Evolutionary conservation across 2,797 vertebrate species (phyloP).

Genomic region (Melanotaenia nigrans): DNA sequence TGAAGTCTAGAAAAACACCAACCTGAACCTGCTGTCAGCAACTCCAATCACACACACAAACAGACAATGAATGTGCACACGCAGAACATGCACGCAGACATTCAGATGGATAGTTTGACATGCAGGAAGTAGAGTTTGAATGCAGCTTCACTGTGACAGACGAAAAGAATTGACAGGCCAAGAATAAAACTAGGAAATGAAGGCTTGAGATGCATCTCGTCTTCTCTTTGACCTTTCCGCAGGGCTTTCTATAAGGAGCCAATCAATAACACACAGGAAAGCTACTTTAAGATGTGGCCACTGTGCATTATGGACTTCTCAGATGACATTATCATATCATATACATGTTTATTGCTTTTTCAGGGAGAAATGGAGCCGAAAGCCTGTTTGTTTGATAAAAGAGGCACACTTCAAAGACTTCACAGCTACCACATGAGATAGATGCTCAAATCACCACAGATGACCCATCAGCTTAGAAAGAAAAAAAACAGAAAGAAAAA

Average conservation of each 20-base stretch:
- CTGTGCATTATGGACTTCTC: constrained; percentile 57
- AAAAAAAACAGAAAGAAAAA: constrained; percentile 22
- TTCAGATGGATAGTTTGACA: constrained; percentile 63
- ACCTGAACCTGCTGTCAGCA: constrained; percentile 46
- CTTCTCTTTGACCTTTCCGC: constrained; percentile 75
- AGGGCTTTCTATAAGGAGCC: constrained; percentile 49
- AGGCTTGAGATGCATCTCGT: constrained; percentile 71
- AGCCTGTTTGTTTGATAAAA: constrained; percentile 37
- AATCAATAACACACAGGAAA: constrained; percentile 70
- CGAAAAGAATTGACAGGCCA: constrained; percentile 72
- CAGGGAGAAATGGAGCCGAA: background rate
- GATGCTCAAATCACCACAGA: constrained; percentile 14
- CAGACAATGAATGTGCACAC: constrained; percentile 5
- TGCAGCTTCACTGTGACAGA: constrained; percentile 70
- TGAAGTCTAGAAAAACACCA: constrained; percentile 50
- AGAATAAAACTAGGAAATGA: constrained; percentile 80
- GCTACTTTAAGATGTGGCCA: constrained; percentile 70
- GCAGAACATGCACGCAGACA: constrained; percentile 14
- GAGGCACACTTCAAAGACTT: constrained; percentile 32
- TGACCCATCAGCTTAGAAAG: constrained; percentile 29
- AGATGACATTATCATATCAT: constrained; percentile 58
- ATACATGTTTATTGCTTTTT: constrained; percentile 26
- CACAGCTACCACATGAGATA: constrained; percentile 26
- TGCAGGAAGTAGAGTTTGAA: constrained; percentile 63
- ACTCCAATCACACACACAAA: constrained; percentile 50